These are phyloP conservation scores for Pica pica DNA, from an alignment of 2,113 vertebrate species.

Conservation along the genomic window DNA sequence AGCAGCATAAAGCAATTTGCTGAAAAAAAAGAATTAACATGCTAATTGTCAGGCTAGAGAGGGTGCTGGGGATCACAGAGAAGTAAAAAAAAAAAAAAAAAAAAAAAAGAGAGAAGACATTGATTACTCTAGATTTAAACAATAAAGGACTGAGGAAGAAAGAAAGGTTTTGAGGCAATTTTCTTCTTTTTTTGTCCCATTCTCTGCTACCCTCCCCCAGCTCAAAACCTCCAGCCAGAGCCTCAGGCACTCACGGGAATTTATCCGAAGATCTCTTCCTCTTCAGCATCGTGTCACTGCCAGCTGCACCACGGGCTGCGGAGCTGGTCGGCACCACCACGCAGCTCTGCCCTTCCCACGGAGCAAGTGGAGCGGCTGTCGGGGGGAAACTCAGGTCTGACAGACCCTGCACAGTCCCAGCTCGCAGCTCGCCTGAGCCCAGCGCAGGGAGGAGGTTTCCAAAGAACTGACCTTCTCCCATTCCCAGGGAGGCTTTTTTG, in stretches of 20 bases:
- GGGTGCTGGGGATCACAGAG: not conserved
- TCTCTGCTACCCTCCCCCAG: not conserved
- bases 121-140: not conserved
- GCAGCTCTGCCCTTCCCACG: not conserved
- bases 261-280: slow-evolving; percentile 3
- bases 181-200: not conserved
- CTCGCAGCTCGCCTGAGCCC: not conserved
- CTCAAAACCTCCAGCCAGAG: not conserved
- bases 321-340: not conserved
- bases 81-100: not conserved
- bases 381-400: not conserved
- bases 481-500: not conserved
- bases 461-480: not conserved
- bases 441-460: not conserved
- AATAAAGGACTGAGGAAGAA: not conserved
- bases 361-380: not conserved
- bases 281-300: slow-evolving; percentile 4
- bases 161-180: not conserved
- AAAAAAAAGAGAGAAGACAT: not conserved
- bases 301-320: not conserved
- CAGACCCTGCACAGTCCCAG: not conserved
- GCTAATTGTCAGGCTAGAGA: slow-evolving; percentile 58
- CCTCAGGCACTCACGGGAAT: not conserved
- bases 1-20: slow-evolving; percentile 52
- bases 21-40: slow-evolving; percentile 22